Evolutionary conservation across 1,140 invertebrate genomes (phyloP).

Genomic region (Conus ventricosus): DNA sequence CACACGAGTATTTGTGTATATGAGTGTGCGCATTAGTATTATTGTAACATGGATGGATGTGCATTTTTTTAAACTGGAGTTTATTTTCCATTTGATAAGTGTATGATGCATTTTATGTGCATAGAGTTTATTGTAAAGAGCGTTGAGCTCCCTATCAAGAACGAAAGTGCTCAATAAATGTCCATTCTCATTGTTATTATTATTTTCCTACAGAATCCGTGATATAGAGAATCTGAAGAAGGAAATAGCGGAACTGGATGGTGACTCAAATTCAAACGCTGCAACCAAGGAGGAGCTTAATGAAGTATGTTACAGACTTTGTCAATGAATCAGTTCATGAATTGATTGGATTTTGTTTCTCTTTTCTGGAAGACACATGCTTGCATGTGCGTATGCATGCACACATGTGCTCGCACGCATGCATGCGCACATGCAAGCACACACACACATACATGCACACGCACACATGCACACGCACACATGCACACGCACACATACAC

Average conservation of each 20-base stretch:
- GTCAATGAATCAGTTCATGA: too few relatives aligned
- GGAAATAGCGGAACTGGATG: constrained; percentile 56
- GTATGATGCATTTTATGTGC: background rate
- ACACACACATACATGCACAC: background rate
- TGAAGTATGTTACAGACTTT: constrained; percentile 24
- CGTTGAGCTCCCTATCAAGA: background rate
- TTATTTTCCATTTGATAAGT: background rate
- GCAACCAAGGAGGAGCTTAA: constrained; percentile 39
- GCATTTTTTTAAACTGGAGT: background rate
- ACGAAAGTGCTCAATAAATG: background rate
- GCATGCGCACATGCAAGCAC: background rate
- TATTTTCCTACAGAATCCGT: constrained; percentile 47
- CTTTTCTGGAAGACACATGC: too few relatives aligned
- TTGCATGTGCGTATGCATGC: too few relatives aligned
- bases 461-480: background rate
- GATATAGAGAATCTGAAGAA: constrained; percentile 63
- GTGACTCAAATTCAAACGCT: constrained; percentile 30
- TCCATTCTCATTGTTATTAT: background rate
- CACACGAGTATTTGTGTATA: background rate
- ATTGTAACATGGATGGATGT: background rate
- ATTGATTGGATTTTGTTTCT: too few relatives aligned
- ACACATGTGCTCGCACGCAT: too few relatives aligned
- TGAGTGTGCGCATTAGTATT: background rate
- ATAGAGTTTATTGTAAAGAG: background rate
- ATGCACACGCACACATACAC: too few relatives aligned